These are phyloP conservation scores for Pedetes capensis DNA, from an alignment of 2,113 vertebrate genomes.

Conservation along the genomic window DNA sequence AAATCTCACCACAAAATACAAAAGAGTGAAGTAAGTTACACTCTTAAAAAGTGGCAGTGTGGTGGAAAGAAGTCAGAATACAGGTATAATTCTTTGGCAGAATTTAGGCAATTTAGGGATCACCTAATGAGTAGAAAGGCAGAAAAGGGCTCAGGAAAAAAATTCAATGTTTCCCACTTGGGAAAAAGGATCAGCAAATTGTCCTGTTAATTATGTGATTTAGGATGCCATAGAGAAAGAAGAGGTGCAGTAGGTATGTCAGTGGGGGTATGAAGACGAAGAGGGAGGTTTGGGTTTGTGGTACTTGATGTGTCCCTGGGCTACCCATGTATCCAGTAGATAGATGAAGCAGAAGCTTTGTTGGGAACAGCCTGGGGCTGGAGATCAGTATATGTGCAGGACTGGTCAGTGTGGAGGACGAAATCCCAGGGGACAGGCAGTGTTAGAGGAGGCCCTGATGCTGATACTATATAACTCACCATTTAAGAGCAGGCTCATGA, in stretches of 20 bases:
- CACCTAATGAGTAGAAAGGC: neutral
- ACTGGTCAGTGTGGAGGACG: no score
- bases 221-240: neutral
- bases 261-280: neutral
- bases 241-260: neutral
- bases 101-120: neutral
- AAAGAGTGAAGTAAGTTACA: neutral
- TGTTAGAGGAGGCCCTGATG: neutral
- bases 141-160: neutral
- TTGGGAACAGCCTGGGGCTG: neutral
- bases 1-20: neutral
- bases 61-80: neutral
- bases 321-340: neutral
- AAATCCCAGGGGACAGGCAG: accelerated
- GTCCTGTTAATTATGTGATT: neutral
- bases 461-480: neutral
- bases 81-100: neutral
- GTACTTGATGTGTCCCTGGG: neutral
- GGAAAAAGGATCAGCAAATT: neutral
- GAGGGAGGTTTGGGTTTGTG: neutral
- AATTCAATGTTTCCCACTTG: neutral
- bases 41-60: neutral
- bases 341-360: neutral
- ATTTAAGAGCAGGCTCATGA: neutral
- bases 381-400: no score